Evolutionary conservation across 35 echinoderm and acorn worm genomes (phyloP), one percentile per base, ranked within the genome.

Genomic region (Patiria miniata): DNA sequence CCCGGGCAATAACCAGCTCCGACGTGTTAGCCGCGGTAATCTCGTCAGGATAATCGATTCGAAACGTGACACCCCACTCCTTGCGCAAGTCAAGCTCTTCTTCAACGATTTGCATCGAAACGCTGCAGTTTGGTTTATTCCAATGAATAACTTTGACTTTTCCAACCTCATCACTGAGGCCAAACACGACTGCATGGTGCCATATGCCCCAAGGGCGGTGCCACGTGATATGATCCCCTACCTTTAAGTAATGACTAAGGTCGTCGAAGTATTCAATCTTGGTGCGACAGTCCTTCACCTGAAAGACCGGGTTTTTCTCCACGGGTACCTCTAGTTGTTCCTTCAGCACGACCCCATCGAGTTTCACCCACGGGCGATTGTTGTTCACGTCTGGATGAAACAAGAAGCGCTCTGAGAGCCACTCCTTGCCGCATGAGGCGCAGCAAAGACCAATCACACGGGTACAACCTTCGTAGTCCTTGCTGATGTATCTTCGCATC

Each of bases 161-260:
- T 21, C 29, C 33, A 17, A 40, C 3, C 19, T 79, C 44, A 78
- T 73, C 18, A 26, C 1, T 69, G 17, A 86, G 39, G 8, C 58
- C 77, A 2, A 33, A 44, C 14, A 91, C 89, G 28, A 91, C 85
- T 17, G 82, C 89, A 29, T 91, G 89, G 21, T 91, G 89, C 89
- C 89, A 91, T 36, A 85, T 79, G 50, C 33, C 51, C 23, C 51
- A 38, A 15, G 40, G 39, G 50, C 89, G 55, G 22, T 55, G 51
- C 89, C 89, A 91, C 7, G 89, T 8, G 33, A 91, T 77, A 73
- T 91, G 89, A 51, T 91, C 89, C 1, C 89, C 89, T 68, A 8
- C 42, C 34, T 86, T 86, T 2, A 90, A 47, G 42, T 47, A 47
- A 12, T 47, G 4, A 52, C 22, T 23, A 1, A 73, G 26, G 9